These are phyloP conservation scores for Xylota sylvarum DNA, from an alignment of 2,888 invertebrate genomes.

Conservation along the genomic window DNA sequence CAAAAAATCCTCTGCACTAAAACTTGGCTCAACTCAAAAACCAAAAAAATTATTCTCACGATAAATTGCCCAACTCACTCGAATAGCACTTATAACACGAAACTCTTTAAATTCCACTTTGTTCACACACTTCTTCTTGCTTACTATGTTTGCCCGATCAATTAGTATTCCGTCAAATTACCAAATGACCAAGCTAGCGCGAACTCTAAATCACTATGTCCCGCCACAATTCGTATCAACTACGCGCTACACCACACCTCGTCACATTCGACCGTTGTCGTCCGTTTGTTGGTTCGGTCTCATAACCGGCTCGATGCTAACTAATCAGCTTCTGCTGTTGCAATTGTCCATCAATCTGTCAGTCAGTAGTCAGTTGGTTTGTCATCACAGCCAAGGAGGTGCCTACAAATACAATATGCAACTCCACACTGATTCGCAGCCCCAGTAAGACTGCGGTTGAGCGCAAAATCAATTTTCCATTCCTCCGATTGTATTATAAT, in stretches of 20 bases:
- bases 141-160: conserved; percentile 53
- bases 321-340: conserved; percentile 69
- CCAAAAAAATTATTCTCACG: conserved; percentile 26
- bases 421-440: conserved; percentile 40
- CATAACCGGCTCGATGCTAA: conserved; percentile 71
- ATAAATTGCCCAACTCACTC: conserved; percentile 42
- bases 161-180: conserved; percentile 69
- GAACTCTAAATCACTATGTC: conserved; percentile 51
- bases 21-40: not conserved
- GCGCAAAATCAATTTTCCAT: conserved; percentile 66
- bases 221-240: conserved; percentile 47
- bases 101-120: conserved; percentile 38
- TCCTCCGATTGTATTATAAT: conserved; percentile 61
- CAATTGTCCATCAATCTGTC: conserved; percentile 65
- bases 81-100: conserved; percentile 35
- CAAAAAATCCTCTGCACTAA: conserved; percentile 11
- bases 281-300: conserved; percentile 52
- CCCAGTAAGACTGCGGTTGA: conserved; percentile 36
- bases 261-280: conserved; percentile 28
- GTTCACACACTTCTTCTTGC: conserved; percentile 44
- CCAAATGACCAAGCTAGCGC: conserved; percentile 55
- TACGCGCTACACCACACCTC: conserved; percentile 42
- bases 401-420: conserved; percentile 46
- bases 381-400: conserved; percentile 56
- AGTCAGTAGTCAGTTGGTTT: conserved; percentile 43